Base-by-base conservation (phyloP, 1,140 invertebrate species). In the Trypoxylus dichotomus region DNA sequence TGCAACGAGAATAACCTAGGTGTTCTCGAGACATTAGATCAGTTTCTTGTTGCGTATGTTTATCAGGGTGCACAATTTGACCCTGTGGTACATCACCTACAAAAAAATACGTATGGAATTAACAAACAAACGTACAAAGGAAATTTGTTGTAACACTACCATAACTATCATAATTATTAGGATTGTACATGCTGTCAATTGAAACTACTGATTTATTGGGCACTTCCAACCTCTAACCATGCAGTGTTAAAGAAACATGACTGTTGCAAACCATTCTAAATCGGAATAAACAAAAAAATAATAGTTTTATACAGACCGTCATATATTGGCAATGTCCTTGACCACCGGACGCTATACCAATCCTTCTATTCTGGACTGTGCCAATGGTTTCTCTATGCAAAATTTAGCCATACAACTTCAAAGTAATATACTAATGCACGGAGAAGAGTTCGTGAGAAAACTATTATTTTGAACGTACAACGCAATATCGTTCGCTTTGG, bases 11-110 rank as follows among this genome's bases (percentile, higher is more conserved):
- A 47, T 41, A 75, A 21, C 8, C 25, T 1, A 47, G 43, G 29
- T 75, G 74, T 75, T 75, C 43, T 10, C 74, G 19, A 75, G 74
- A 54, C 74, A 75, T 75, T 54, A 47, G 74, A 25, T 47, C 74
- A 3, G 29, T 29, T 47, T 75, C 74, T 24, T 42, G 37, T 41
- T 73, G 27, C 29, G 25, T 37, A 19, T 32, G 32, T 0, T 15
- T 73, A 37, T 37, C 27, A 73, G 71, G 37, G 27, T 73, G 71
- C 15, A 73, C 19, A 42, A 73, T 37, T 21, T 73, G 71, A 37
- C 71, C 71, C 37, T 73, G 32, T 32, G 21, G 63, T 68, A 68
- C 63, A 68, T 68, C 63, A 68, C 63, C 63, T 68, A 68, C 11
- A 68, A 73, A 63, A 27, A 63, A 24, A 24, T 63, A 8, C 19